phyloP scores from a whole-genome alignment of 2,888 invertebrate species.

The Chaetogeoica ovagalla region DNA sequence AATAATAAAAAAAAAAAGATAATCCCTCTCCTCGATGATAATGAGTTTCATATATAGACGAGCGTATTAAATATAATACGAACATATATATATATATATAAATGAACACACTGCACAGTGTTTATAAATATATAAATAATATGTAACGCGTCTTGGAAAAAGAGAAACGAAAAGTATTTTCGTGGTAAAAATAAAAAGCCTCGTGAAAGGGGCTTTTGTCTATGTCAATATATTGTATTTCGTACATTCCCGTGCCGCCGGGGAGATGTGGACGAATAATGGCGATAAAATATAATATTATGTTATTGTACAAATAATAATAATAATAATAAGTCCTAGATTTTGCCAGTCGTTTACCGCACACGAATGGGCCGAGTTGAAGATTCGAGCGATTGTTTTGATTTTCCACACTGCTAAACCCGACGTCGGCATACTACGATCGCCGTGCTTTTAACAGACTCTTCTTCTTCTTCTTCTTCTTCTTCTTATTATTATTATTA shows the following conservation, averaged over 20 bases:
- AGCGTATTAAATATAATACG: too few species aligned
- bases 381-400: background rate
- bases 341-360: too few species aligned
- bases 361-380: too few species aligned
- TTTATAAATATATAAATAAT: too few species aligned
- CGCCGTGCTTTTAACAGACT: background rate
- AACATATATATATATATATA: too few species aligned
- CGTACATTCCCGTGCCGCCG: background rate
- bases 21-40: too few species aligned
- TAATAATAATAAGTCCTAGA: background rate
- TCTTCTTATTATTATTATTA: too few species aligned
- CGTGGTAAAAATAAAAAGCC: background rate
- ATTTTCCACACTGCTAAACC: background rate
- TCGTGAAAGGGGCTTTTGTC: background rate
- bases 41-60: too few species aligned
- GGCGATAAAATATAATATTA: constrained; percentile 4
- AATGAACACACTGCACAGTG: too few species aligned
- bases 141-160: background rate
- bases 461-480: too few species aligned
- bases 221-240: constrained; percentile 1
- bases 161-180: background rate
- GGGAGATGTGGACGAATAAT: background rate
- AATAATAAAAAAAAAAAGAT: too few species aligned
- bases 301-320: background rate
- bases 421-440: background rate